phyloP scores from a whole-genome alignment of 2,797 vertebrate genomes.

The Garrulus glandarius region DNA sequence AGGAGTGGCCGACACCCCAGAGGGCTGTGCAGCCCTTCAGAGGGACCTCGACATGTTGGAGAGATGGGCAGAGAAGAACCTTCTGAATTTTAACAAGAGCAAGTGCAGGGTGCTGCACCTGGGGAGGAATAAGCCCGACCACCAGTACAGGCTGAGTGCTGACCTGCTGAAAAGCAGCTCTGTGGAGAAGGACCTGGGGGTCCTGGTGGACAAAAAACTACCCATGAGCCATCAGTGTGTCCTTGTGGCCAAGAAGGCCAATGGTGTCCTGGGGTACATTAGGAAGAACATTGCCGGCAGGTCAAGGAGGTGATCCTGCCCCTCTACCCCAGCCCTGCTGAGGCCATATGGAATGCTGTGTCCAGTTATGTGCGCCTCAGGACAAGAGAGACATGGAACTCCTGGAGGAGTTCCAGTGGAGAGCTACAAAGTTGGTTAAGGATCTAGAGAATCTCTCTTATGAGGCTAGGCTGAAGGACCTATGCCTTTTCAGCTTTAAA shows the following conservation, averaged over 20 bases:
- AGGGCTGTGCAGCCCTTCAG: neutral
- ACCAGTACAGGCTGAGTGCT: neutral
- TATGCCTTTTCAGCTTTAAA: neutral
- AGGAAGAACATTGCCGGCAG: neutral
- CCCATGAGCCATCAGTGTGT: neutral
- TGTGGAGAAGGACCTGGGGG: neutral
- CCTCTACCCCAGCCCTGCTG: neutral
- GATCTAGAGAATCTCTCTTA: neutral
- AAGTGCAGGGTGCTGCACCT: neutral
- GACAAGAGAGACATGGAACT: neutral
- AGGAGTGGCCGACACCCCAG: neutral
- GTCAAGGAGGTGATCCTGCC: neutral
- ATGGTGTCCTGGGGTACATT: neutral
- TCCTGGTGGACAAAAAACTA: neutral
- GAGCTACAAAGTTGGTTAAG: neutral
- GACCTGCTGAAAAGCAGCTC: neutral
- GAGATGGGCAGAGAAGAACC: neutral
- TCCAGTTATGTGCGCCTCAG: neutral
- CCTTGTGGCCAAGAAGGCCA: neutral
- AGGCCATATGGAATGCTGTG: neutral
- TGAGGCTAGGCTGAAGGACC: neutral
- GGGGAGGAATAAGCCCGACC: neutral
- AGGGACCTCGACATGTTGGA: neutral
- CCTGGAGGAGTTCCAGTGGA: neutral
- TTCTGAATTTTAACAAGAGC: neutral